Evolutionary conservation across 2,797 vertebrate species (phyloP).

Genomic region (Squalus acanthias): DNA sequence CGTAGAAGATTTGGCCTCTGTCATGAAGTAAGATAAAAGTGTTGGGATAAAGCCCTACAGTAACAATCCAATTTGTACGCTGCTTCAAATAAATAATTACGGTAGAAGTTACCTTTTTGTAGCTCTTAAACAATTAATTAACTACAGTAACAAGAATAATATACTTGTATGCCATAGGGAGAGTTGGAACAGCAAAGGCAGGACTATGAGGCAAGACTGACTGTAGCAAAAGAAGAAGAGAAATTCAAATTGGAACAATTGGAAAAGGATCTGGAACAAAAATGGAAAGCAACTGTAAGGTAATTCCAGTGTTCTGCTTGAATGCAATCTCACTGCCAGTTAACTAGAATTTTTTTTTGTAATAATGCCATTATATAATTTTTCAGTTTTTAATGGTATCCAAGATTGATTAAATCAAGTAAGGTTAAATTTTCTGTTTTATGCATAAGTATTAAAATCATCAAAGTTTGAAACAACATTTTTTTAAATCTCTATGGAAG

Average conservation of each 20-base stretch:
- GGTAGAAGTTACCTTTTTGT: neutral
- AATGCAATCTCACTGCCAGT: neutral
- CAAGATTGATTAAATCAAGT: neutral
- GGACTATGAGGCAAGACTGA: conserved; percentile 79
- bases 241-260: conserved; percentile 86
- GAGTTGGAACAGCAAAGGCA: conserved; percentile 84
- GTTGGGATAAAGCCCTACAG: neutral
- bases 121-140: neutral
- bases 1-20: neutral
- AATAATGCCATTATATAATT: neutral
- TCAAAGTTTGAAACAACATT: neutral
- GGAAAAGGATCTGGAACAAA: conserved; percentile 90
- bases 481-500: neutral
- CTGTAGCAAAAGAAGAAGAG: conserved; percentile 82
- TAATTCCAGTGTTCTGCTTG: conserved; percentile 44
- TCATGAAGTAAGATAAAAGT: neutral
- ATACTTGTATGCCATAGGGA: conserved; percentile 57
- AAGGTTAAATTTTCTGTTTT: neutral
- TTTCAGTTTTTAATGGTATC: neutral
- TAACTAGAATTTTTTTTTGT: neutral
- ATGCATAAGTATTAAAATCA: neutral
- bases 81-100: neutral
- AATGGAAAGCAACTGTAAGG: conserved; percentile 96
- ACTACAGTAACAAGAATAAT: neutral
- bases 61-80: neutral